A percentile compares a stretch with the other conserved stretches of the same genome.
Conservation (phyloP, 1,140 invertebrate genomes). For the Dryas iulia region DNA sequence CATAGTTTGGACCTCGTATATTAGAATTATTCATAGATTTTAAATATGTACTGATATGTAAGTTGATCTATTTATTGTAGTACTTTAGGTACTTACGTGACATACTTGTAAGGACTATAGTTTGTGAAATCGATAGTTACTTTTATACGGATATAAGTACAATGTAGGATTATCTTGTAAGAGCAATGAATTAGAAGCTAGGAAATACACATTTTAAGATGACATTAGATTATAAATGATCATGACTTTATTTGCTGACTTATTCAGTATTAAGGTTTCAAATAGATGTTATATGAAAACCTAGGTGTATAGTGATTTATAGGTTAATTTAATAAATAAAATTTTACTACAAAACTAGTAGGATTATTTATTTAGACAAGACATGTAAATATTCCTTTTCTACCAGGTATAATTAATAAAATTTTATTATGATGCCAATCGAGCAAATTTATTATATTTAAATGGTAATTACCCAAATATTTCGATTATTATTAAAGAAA, state of each 20-base stretch:
- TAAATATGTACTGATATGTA: slow-evolving; percentile 76
- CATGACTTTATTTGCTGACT: slow-evolving; percentile 59
- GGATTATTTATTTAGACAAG: slow-evolving; percentile 72
- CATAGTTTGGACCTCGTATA: slow-evolving; percentile 60
- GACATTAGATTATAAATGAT: slow-evolving; percentile 56
- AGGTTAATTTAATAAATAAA: slow-evolving; percentile 66
- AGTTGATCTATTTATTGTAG: slow-evolving; percentile 77
- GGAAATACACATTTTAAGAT: slow-evolving; percentile 45
- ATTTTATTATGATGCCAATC: not conserved
- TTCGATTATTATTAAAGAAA: not conserved
- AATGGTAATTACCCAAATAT: not conserved
- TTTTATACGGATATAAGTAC: slow-evolving; percentile 74
- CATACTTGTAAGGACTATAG: slow-evolving; percentile 67
- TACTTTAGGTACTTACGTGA: slow-evolving; percentile 75
- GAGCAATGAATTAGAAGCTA: slow-evolving; percentile 61
- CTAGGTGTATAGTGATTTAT: slow-evolving; percentile 55
- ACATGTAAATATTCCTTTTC: slow-evolving; percentile 30
- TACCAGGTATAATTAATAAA: not conserved
- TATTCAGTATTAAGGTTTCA: slow-evolving; percentile 77
- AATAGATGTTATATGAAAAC: slow-evolving; percentile 64
- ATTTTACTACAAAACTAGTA: slow-evolving; percentile 46
- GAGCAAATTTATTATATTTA: not conserved
- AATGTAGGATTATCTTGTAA: slow-evolving; percentile 73
- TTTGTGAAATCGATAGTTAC: slow-evolving; percentile 64
- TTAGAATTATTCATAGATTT: slow-evolving; percentile 69